Evolutionary conservation across 1,140 invertebrate genomes (phyloP).

Genomic region (Ceratoteleas bidentatus): DNA sequence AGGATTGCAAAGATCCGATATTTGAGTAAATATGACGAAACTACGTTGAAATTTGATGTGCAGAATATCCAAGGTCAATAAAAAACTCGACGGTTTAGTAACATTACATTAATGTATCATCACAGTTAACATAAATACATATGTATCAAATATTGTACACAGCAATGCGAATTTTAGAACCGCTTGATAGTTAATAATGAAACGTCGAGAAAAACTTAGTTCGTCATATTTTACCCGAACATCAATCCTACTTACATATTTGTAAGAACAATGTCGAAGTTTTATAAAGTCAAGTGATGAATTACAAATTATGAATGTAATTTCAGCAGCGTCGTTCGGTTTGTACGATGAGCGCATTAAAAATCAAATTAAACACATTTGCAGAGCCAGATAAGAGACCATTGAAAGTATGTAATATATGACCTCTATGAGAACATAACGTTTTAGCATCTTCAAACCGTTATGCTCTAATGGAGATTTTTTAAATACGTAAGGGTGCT

Average conservation of each 20-base stretch:
- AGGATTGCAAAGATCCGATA: conserved; percentile 16
- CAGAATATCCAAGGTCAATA: too few species aligned
- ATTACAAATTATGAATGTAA: conserved; percentile 27
- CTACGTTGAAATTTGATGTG: conserved; percentile 1
- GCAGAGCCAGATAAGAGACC: too few species aligned
- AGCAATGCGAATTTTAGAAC: neutral
- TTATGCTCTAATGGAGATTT: too few species aligned
- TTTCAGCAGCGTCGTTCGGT: conserved; percentile 12
- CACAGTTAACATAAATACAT: neutral
- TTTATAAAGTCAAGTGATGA: conserved; percentile 34
- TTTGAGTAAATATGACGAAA: conserved; percentile 23
- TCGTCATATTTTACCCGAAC: conserved; percentile 25
- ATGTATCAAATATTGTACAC: conserved; percentile 4
- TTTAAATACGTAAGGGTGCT: too few species aligned
- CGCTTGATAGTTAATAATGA: neutral
- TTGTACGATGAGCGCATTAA: conserved; percentile 27
- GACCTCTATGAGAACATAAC: too few species aligned
- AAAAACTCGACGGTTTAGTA: neutral
- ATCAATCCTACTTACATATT: conserved; percentile 27
- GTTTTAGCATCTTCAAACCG: too few species aligned
- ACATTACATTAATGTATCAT: conserved; percentile 1
- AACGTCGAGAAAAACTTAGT: conserved; percentile 15
- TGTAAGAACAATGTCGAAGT: conserved; percentile 22
- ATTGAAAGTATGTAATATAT: too few species aligned
- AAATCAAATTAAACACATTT: conserved; percentile 50